Conservation (phyloP, 2,888 invertebrate species). For the Mimas tiliae region DNA sequence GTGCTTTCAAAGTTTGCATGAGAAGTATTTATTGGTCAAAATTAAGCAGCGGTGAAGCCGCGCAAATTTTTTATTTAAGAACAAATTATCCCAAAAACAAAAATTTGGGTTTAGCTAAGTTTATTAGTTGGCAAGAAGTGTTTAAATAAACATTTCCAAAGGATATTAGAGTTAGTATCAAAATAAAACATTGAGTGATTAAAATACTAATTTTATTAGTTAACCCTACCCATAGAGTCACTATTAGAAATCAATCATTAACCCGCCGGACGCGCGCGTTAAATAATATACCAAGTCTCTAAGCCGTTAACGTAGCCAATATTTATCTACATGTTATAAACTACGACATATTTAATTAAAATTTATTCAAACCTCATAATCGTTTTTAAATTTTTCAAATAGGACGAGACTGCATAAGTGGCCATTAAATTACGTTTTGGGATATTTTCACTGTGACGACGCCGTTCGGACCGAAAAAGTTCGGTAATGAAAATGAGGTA, state of each 20-base stretch:
- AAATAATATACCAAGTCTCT: constrained; percentile 55
- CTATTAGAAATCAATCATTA: constrained; percentile 66
- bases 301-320: constrained; percentile 54
- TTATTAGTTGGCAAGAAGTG: too few relatives aligned
- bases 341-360: constrained; percentile 28
- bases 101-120: too few relatives aligned
- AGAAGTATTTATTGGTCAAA: too few relatives aligned
- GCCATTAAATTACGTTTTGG: not conserved
- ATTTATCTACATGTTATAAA: constrained; percentile 46
- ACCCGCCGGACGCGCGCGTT: constrained; percentile 48
- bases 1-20: too few relatives aligned
- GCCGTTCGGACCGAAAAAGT: constrained; percentile 11
- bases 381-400: not conserved
- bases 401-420: not conserved
- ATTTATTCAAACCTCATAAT: not conserved
- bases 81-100: too few relatives aligned
- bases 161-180: not conserved
- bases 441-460: constrained; percentile 1
- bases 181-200: not conserved
- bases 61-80: too few relatives aligned
- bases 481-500: constrained; percentile 43
- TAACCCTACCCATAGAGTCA: constrained; percentile 36
- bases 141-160: too few relatives aligned
- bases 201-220: not conserved
- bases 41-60: too few relatives aligned